Percentiles rank a stretch among this genome's conserved stretches.
Conservation (phyloP, 2,113 vertebrate genomes). For the Indicator indicator region DNA sequence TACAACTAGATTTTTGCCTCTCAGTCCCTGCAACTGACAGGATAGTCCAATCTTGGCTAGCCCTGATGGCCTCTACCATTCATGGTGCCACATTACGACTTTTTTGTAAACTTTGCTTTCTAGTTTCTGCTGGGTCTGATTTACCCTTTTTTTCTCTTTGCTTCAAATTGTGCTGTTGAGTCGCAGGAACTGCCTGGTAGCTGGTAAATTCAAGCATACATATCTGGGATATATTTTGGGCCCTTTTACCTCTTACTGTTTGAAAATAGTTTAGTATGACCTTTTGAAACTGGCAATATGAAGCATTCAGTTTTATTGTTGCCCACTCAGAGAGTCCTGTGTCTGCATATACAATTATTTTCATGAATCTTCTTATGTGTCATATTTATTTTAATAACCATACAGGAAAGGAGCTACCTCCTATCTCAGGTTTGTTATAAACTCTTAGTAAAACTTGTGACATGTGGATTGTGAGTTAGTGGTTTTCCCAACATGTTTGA, state of each 20-base stretch:
- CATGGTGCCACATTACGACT: background rate
- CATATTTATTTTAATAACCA: conserved; percentile 35
- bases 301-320: background rate
- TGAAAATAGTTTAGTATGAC: background rate
- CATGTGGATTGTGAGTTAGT: conserved; percentile 45
- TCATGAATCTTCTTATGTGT: conserved; percentile 35
- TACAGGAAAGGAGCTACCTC: background rate
- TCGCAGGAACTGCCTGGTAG: background rate
- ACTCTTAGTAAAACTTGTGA: conserved; percentile 22
- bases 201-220: background rate
- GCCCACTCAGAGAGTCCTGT: background rate
- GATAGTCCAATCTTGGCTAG: background rate
- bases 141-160: background rate
- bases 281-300: background rate
- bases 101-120: background rate
- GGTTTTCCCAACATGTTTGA: conserved; percentile 26
- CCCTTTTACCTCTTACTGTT: background rate
- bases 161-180: background rate
- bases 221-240: background rate
- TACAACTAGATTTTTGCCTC: background rate
- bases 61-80: background rate
- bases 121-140: background rate
- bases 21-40: background rate
- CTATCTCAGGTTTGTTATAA: conserved; percentile 44
- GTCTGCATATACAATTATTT: background rate